phyloP scores from a whole-genome alignment of 2,113 vertebrate genomes.

The Siphamia tubifer region DNA sequence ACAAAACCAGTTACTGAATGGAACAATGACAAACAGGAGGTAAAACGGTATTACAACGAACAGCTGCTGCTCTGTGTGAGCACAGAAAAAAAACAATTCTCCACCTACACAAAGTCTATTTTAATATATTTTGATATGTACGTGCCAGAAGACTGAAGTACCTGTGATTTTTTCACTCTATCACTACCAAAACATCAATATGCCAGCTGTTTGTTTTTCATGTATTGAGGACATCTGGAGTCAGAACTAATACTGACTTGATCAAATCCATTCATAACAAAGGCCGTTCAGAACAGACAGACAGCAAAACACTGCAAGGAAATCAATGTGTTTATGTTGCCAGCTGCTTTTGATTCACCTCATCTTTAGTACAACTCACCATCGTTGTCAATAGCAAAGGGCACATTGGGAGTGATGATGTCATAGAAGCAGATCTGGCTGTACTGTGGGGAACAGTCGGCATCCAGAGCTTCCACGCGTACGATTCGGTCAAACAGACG shows the following conservation, averaged over 20 bases:
- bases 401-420: constrained; percentile 95
- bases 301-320: background rate
- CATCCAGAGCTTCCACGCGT: constrained; percentile 93
- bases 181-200: constrained; percentile 20
- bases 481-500: constrained; percentile 93
- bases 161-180: constrained; percentile 3
- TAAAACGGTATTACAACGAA: constrained; percentile 9
- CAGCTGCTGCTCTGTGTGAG: constrained; percentile 48
- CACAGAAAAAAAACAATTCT: constrained; percentile 33
- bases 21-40: background rate
- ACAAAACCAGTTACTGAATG: constrained; percentile 1
- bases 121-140: constrained; percentile 42
- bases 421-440: constrained; percentile 99
- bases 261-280: background rate
- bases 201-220: constrained; percentile 11
- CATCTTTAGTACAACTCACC: constrained; percentile 78
- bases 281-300: background rate
- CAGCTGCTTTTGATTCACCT: background rate
- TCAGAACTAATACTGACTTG: constrained; percentile 10
- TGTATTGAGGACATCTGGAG: constrained; percentile 20
- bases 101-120: constrained; percentile 57
- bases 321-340: background rate
- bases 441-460: constrained; percentile 97
- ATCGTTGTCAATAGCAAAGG: constrained; percentile 96
- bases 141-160: constrained; percentile 23